Percentiles rank a stretch among this genome's conserved stretches.
Evolutionary conservation across 2,888 invertebrate genomes (phyloP).

Genomic region (Seira ritae): DNA sequence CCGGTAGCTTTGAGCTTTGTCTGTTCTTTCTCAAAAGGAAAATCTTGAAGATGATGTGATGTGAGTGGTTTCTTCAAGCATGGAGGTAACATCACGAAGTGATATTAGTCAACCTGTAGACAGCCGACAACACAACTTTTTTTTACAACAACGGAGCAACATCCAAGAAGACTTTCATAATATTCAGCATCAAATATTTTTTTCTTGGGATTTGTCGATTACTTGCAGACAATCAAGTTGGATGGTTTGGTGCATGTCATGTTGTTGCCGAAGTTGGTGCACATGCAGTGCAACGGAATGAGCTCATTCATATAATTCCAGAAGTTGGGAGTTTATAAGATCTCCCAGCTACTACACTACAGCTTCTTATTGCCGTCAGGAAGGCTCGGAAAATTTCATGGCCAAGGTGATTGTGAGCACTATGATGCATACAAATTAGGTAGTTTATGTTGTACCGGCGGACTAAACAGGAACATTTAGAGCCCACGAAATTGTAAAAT

Average conservation of each 20-base stretch:
- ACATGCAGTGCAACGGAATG: no score
- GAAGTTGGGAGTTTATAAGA: no score
- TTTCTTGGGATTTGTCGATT: constrained; percentile 28
- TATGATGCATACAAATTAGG: constrained; percentile 63
- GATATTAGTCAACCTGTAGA: constrained; percentile 58
- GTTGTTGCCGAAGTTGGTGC: no score
- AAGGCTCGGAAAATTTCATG: constrained; percentile 40
- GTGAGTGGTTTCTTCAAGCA: constrained; percentile 32
- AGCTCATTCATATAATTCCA: no score
- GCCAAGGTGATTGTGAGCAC: constrained; percentile 59
- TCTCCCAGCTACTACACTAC: no score
- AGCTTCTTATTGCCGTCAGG: no score
- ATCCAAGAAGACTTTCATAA: neutral
- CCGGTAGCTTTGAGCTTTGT: constrained; percentile 31
- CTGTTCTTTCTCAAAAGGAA: no score
- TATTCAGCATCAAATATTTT: neutral
- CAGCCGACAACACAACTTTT: constrained; percentile 49
- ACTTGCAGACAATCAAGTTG: constrained; percentile 38
- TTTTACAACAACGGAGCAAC: constrained; percentile 11
- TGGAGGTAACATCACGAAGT: constrained; percentile 47
- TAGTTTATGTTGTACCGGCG: neutral
- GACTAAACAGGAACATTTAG: no score
- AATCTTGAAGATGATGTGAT: neutral
- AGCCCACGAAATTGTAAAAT: no score
- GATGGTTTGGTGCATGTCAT: no score